Percentiles rank a stretch among this genome's conserved stretches.
These are phyloP conservation scores for Xenopus petersii DNA, from an alignment of 2,797 vertebrate species.

Conservation along the genomic window DNA sequence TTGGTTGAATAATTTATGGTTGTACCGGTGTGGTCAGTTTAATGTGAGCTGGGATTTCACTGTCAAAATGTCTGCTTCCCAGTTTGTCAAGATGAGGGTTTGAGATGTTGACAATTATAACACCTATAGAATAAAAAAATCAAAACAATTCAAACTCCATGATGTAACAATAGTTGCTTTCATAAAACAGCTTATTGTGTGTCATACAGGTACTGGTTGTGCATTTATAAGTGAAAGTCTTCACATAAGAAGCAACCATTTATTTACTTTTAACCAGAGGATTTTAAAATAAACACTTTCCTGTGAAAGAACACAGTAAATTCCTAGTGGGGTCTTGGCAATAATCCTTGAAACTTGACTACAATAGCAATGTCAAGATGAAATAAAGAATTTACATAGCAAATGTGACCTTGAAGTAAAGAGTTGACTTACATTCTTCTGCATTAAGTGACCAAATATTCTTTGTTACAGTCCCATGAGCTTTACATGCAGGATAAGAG, in stretches of 20 bases:
- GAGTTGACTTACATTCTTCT: constrained; percentile 19
- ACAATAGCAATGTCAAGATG: constrained; percentile 18
- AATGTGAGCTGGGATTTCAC: no score
- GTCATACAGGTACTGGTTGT: no score
- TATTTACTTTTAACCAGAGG: not conserved
- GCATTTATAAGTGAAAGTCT: not conserved
- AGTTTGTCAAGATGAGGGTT: no score
- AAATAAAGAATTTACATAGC: constrained; percentile 33
- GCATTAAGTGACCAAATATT: constrained; percentile 28
- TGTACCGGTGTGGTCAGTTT: no score
- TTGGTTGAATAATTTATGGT: no score
- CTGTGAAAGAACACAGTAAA: not conserved
- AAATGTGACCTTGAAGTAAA: constrained; percentile 34
- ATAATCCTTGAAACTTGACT: constrained; percentile 12
- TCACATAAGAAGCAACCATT: not conserved
- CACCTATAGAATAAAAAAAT: no score
- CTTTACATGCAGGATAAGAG: constrained; percentile 39
- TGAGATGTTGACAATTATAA: no score
- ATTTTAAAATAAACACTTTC: not conserved
- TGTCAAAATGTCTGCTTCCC: no score
- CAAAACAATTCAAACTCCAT: no score
- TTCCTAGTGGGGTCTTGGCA: constrained; percentile 18
- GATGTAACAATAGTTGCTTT: no score
- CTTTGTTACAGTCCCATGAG: constrained; percentile 22
- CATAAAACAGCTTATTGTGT: no score